Base-by-base conservation (phyloP, 2,797 vertebrate genomes). In the Rhadinocentrus ornatus region DNA sequence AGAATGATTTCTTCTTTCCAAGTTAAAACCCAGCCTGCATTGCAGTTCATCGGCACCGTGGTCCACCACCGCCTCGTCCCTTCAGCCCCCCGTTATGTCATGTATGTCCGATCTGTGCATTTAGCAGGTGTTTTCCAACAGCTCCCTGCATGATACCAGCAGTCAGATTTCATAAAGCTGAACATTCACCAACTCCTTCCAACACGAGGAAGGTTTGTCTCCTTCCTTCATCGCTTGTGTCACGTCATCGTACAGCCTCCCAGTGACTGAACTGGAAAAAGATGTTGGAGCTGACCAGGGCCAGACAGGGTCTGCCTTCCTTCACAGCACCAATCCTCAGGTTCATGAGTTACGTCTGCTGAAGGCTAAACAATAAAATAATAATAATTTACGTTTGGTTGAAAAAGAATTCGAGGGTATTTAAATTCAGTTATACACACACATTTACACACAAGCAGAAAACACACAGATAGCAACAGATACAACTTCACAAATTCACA, bases 131-230 rank as follows among this genome's bases (percentile, higher is more conserved):
- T 80, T 86, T 80, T 77, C 76, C 73, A 82, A 18, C 70, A 66
- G 69, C 66, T 75, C 65, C 68, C 61, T 18, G 32, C 71, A 60
- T 69, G 73, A 72, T 39, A 70, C 64, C 55, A 58, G 66, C 62
- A 83, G 83, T 88, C 87, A 88, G 75, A 81, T 82, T 83, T 74
- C 73, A 89, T 89, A 71, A 85, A 26, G 56, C 20, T 73, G 68
- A 83, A 83, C 86, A 82, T 88, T 86, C 75, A 75, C 73, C 13
- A n/a, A n/a, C 4, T 59, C 75, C 76, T 76, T 81, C 71, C 27
- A 77, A 80, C 62, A 59, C 54, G 67, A 63, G 41, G 60, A 29
- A 71, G 69, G 52, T 74, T 83, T 78, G 84, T 83, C 77, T 82
- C 69, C 69, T 78, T 63, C 77, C 57, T 71, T 85, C 59, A 84